Conservation (phyloP, 2,888 invertebrate genomes). For the Plusia festucae region DNA sequence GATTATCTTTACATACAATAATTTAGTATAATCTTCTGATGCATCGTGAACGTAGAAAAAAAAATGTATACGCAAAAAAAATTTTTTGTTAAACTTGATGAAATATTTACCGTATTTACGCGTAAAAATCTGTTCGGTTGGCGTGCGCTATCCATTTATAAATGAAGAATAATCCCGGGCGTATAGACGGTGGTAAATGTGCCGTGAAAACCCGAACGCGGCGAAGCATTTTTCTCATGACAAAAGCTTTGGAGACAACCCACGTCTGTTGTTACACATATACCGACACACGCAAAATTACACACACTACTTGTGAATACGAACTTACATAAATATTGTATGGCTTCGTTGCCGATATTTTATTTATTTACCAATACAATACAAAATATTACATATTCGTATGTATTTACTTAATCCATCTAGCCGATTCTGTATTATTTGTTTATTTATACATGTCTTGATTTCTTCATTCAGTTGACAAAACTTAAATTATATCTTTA, state of each 20-base stretch:
- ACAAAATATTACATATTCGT: conserved; percentile 28
- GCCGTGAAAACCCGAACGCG: conserved; percentile 83
- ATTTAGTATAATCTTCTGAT: conserved; percentile 4
- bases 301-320: conserved; percentile 28
- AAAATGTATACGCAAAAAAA: conserved; percentile 52
- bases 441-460: too few relatives aligned
- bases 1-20: not conserved
- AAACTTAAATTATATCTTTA: conserved; percentile 16
- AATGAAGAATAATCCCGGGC: conserved; percentile 81
- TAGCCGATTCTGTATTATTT: conserved; percentile 14
- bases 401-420: conserved; percentile 16
- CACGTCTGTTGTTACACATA: conserved; percentile 67
- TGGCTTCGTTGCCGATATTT: conserved; percentile 29
- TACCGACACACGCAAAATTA: conserved; percentile 58
- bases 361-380: conserved; percentile 29
- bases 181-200: conserved; percentile 82
- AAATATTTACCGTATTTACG: conserved; percentile 76
- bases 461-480: conserved; percentile 21
- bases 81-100: conserved; percentile 62
- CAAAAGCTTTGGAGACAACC: conserved; percentile 79
- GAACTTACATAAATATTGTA: conserved; percentile 14
- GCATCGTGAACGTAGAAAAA: conserved; percentile 21
- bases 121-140: conserved; percentile 78
- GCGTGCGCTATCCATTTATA: conserved; percentile 83
- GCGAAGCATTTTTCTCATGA: conserved; percentile 81